Evolutionary conservation across 2,797 vertebrate genomes (phyloP), one percentile per base, ranked within the genome.

Genomic region (Etheostoma nigrum): DNA sequence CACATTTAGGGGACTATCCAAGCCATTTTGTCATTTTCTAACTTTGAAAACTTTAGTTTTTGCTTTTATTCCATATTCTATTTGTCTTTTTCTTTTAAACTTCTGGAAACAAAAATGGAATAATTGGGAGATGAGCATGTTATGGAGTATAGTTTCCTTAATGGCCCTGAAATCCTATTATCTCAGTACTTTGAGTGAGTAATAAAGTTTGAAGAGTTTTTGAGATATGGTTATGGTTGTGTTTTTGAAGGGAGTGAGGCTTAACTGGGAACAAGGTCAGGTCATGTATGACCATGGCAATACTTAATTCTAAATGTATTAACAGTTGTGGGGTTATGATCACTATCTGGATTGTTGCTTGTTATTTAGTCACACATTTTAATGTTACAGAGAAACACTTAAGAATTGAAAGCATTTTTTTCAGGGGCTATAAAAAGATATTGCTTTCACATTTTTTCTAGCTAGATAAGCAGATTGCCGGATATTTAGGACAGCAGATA

Each of bases 31-130:
- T 88, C 82, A 84, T 83, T 83, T 82, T 5, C 48, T 65, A 77
- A 81, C 86, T 86, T 88, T 87, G 61, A 86, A 68, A 78, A 83
- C 62, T 78, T 82, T 7, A 23, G 52, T 65, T 79, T 74, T 64
- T 57, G 16, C 11, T 60, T 71, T 51, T 5, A 23, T 70, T 21
- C 6, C 1, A 44, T 23, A 7, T 44, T 51, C 4, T 42, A 7
- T 47, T 47, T 2, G 40, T 55, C 69, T 23, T 51, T 42, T 49
- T 2, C 10, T 23, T 27, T 23, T 23, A 52, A 10, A 19, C 42
- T 47, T 40, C 11, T 45, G n/a, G 5, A 1, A 54, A 69, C 30
- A 52, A 16, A 11, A 27, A 18, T 30, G 4, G 64, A 55, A 45
- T 15, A 60, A 63, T 18, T 45, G 1, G 2, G 6, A 45, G 11